These are phyloP conservation scores for Drosophila anceps DNA, from an alignment of 2,888 invertebrate genomes.

Conservation along the genomic window DNA sequence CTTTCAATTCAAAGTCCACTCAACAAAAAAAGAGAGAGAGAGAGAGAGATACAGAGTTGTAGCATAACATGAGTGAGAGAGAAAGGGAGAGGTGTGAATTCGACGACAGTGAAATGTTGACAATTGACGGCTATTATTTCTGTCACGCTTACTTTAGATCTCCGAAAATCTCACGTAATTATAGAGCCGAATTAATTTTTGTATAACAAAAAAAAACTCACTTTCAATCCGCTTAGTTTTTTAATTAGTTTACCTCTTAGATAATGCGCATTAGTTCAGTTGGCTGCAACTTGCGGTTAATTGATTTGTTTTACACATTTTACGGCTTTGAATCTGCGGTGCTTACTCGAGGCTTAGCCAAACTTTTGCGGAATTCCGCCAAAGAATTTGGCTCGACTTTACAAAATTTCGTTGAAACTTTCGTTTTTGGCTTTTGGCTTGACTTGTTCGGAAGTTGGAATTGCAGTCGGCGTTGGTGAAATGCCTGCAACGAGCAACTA, in stretches of 20 bases:
- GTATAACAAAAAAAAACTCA: slow-evolving; percentile 13
- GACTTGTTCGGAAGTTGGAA: slow-evolving; percentile 52
- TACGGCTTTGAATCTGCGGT: not conserved
- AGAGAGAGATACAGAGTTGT: not conserved
- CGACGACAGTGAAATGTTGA: slow-evolving; percentile 64
- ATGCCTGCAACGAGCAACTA: slow-evolving; percentile 48
- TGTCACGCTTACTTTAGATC: slow-evolving; percentile 30
- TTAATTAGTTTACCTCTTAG: slow-evolving; percentile 51
- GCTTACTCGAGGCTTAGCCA: not conserved
- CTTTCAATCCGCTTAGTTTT: slow-evolving; percentile 25
- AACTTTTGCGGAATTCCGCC: slow-evolving; percentile 31
- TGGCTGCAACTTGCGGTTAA: slow-evolving; percentile 12
- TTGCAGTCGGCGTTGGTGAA: slow-evolving; percentile 68
- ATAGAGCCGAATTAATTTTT: slow-evolving; percentile 19
- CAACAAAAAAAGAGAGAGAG: not conserved
- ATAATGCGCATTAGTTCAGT: slow-evolving; percentile 37
- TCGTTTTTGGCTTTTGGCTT: slow-evolving; percentile 64
- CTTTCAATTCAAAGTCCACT: slow-evolving; percentile 24
- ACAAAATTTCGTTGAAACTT: slow-evolving; percentile 47
- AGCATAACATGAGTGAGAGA: not conserved
- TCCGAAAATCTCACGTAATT: slow-evolving; percentile 43
- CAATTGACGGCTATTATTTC: slow-evolving; percentile 53
- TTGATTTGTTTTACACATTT: slow-evolving; percentile 36
- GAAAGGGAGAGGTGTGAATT: slow-evolving; percentile 8
- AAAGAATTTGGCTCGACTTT: slow-evolving; percentile 27